phyloP scores from a whole-genome alignment of 2,797 vertebrate genomes.

The Myiotriccus ornatus region DNA sequence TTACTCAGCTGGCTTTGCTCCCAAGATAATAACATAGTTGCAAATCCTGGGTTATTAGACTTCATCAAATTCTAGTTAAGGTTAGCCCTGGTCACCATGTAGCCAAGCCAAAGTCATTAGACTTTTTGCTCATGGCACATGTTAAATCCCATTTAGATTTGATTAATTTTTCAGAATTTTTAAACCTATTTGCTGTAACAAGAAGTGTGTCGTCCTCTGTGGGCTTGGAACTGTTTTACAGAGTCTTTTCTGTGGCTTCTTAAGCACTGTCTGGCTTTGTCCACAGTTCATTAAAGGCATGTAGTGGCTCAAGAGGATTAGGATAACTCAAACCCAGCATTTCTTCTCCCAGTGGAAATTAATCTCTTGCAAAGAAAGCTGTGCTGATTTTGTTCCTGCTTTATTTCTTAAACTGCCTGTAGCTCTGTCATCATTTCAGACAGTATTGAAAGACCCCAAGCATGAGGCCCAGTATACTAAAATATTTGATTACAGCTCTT shows the following conservation, averaged over 20 bases:
- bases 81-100: background rate
- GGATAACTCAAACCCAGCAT: conserved; percentile 16
- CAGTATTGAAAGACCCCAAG: background rate
- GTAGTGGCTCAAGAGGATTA: conserved; percentile 50
- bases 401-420: conserved; percentile 14
- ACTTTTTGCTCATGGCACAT: background rate
- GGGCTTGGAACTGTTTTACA: background rate
- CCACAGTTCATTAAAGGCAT: conserved; percentile 45
- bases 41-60: conserved; percentile 4
- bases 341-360: conserved; percentile 11
- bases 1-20: background rate
- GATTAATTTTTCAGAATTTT: conserved; percentile 18
- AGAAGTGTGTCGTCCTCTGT: background rate
- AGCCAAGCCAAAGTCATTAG: background rate
- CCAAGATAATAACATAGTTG: background rate
- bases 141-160: background rate
- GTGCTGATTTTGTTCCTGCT: conserved; percentile 14
- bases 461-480: background rate
- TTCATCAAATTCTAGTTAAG: background rate
- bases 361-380: conserved; percentile 23
- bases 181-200: conserved; percentile 4
- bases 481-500: background rate
- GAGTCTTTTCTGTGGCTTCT: conserved; percentile 8
- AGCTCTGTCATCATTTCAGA: background rate
- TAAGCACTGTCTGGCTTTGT: conserved; percentile 32